Conservation (phyloP, 2,113 vertebrate species). For the Notechis scutatus region DNA sequence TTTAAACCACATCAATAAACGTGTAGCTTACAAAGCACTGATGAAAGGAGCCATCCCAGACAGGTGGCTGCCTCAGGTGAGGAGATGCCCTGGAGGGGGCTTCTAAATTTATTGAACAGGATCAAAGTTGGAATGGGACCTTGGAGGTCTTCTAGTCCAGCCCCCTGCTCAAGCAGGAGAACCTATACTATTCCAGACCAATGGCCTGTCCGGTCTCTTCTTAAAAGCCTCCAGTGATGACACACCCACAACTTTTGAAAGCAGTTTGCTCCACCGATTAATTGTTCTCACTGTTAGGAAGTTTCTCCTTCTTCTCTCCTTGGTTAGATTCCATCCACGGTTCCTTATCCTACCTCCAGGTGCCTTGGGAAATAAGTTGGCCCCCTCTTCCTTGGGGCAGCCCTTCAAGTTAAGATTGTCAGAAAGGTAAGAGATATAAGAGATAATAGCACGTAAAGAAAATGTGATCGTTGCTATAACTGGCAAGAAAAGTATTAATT, state of each 20-base stretch:
- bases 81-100: not conserved
- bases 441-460: too few relatives aligned
- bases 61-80: not conserved
- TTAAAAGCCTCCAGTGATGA: not conserved
- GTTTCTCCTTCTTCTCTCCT: not conserved
- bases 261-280: not conserved
- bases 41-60: not conserved
- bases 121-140: not conserved
- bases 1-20: not conserved
- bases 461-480: too few relatives aligned
- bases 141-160: not conserved
- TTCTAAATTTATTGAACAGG: not conserved
- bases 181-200: not conserved
- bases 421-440: too few relatives aligned
- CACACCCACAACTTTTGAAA: not conserved
- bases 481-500: too few relatives aligned
- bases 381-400: not conserved
- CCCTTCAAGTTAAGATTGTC: not conserved
- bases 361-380: not conserved
- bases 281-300: not conserved
- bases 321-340: not conserved
- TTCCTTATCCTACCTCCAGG: not conserved
- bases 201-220: not conserved
- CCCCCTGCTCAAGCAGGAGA: not conserved
- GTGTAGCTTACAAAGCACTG: not conserved